Evolutionary conservation across 2,797 vertebrate genomes (phyloP).

Genomic region (Trachops cirrhosus): DNA sequence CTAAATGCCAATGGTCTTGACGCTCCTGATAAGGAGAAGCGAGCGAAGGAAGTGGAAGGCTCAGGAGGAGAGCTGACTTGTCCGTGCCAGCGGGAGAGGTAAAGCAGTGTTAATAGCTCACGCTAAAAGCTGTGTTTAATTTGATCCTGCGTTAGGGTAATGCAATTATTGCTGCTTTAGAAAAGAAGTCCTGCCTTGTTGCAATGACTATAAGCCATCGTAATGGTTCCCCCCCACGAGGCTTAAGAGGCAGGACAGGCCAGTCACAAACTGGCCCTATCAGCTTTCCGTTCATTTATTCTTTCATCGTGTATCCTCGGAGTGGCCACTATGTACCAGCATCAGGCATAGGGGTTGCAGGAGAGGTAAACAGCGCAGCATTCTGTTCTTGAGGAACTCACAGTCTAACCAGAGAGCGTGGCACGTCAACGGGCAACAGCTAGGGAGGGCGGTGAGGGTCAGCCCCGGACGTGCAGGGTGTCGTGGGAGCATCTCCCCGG

Average conservation of each 20-base stretch:
- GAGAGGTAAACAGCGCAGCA: background rate
- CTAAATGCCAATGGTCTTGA: slow-evolving; percentile 56
- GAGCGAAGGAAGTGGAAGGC: slow-evolving; percentile 6
- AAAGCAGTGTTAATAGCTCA: slow-evolving; percentile 27
- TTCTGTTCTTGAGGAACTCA: background rate
- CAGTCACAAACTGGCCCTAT: background rate
- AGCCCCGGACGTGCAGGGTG: background rate
- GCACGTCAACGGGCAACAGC: background rate
- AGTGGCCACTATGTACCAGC: background rate
- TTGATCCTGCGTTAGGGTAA: background rate
- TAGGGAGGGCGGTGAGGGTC: background rate
- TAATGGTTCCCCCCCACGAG: background rate
- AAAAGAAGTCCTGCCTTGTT: background rate
- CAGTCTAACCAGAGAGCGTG: too few species aligned
- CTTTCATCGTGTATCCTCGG: background rate
- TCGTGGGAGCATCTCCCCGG: background rate
- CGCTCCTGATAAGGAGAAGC: slow-evolving; percentile 26
- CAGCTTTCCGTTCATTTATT: background rate
- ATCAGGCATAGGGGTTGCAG: background rate
- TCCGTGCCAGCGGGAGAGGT: background rate
- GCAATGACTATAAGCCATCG: background rate
- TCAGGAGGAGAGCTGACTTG: background rate
- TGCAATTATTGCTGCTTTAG: background rate
- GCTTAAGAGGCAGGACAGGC: background rate
- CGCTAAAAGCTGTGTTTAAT: background rate